Evolutionary conservation across 2,797 vertebrate genomes (phyloP).

Genomic region (Sebastes flavidus): DNA sequence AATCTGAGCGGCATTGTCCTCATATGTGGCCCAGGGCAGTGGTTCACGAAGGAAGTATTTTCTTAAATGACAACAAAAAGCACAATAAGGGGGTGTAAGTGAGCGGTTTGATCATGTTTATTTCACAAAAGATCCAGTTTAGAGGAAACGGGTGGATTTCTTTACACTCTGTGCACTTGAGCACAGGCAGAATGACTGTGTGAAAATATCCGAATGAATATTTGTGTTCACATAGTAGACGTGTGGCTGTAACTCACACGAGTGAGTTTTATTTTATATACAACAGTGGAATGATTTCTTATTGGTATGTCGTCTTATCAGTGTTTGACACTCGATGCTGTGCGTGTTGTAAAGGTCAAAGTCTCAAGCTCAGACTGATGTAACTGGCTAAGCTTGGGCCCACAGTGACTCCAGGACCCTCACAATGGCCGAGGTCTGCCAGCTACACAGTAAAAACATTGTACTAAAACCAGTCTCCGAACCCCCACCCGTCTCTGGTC

Average conservation of each 20-base stretch:
- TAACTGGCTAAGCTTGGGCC: constrained; percentile 33
- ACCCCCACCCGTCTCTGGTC: constrained; percentile 17
- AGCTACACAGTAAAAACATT: constrained; percentile 65
- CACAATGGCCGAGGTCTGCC: constrained; percentile 29
- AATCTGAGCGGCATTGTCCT: constrained; percentile 62
- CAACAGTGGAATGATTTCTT: not conserved
- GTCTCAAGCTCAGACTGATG: constrained; percentile 35
- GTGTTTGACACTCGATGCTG: constrained; percentile 7
- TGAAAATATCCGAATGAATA: constrained; percentile 35
- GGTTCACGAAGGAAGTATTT: constrained; percentile 72
- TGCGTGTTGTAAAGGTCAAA: constrained; percentile 28
- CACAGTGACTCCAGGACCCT: constrained; percentile 36
- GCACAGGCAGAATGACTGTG: constrained; percentile 21
- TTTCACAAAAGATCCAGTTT: constrained; percentile 63
- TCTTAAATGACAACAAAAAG: constrained; percentile 80
- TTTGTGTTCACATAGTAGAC: constrained; percentile 7
- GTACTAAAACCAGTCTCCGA: constrained; percentile 34
- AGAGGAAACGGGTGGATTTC: constrained; percentile 39
- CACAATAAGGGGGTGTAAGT: constrained; percentile 67
- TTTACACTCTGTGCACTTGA: constrained; percentile 27
- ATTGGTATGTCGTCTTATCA: not conserved
- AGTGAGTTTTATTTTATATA: not conserved
- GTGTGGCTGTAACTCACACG: not conserved
- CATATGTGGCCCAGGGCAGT: constrained; percentile 45
- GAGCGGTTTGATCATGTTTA: constrained; percentile 72